Percentiles rank a stretch among this genome's conserved stretches.
Conservation (phyloP, 2,888 invertebrate genomes). For the Lasioglossum pauxillum region DNA sequence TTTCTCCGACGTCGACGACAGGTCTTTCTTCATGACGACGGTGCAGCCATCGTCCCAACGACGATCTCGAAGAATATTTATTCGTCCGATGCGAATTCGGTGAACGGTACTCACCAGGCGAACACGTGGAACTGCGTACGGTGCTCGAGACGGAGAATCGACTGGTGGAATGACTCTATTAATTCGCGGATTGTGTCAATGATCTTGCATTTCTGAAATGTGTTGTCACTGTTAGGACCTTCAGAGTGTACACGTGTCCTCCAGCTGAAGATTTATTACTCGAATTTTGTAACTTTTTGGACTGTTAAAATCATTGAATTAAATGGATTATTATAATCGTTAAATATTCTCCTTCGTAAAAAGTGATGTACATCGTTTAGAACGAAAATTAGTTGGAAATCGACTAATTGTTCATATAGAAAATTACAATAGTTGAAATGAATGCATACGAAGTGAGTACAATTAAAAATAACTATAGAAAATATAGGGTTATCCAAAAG, state of each 20-base stretch:
- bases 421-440: too few relatives aligned
- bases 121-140: neutral
- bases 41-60: conserved; percentile 34
- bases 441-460: too few relatives aligned
- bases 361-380: neutral
- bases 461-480: too few relatives aligned
- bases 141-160: neutral
- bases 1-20: conserved; percentile 44
- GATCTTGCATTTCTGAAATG: neutral
- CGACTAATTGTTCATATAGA: neutral
- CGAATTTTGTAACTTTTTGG: too few relatives aligned
- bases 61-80: conserved; percentile 30
- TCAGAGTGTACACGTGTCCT: too few relatives aligned
- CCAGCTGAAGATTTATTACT: too few relatives aligned
- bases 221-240: too few relatives aligned
- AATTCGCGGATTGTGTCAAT: neutral
- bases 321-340: too few relatives aligned
- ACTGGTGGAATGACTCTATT: neutral
- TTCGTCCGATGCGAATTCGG: conserved; percentile 17
- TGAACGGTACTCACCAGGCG: conserved; percentile 19
- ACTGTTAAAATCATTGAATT: too few relatives aligned
- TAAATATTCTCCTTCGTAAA: too few relatives aligned
- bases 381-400: neutral
- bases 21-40: conserved; percentile 39
- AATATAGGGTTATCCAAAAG: too few relatives aligned